Evolutionary conservation across 2,888 invertebrate species (phyloP).

Genomic region (Drosophila borborema): DNA sequence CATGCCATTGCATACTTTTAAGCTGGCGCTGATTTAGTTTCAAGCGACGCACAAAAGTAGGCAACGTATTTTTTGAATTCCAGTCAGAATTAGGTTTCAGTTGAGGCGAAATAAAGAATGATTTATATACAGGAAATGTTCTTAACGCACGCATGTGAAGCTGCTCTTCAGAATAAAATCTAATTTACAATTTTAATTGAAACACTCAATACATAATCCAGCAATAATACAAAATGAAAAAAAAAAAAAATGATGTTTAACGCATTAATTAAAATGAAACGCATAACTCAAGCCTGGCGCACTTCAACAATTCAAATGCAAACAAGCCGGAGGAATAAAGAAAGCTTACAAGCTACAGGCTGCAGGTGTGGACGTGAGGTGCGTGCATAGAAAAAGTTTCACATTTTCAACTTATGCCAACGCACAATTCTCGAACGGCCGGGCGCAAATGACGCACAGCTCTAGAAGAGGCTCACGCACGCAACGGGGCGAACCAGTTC

Average conservation of each 20-base stretch:
- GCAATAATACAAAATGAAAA: background rate
- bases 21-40: slow-evolving; percentile 41
- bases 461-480: slow-evolving; percentile 44
- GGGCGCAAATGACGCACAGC: slow-evolving; percentile 54
- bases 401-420: slow-evolving; percentile 27
- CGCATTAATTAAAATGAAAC: slow-evolving; percentile 71
- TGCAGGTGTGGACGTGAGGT: slow-evolving; percentile 3
- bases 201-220: background rate
- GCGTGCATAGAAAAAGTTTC: slow-evolving; percentile 49
- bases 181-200: slow-evolving; percentile 10
- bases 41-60: slow-evolving; percentile 61
- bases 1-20: slow-evolving; percentile 62
- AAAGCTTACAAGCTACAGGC: slow-evolving; percentile 15
- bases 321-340: slow-evolving; percentile 16
- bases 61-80: slow-evolving; percentile 21
- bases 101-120: background rate
- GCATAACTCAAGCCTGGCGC: slow-evolving; percentile 37
- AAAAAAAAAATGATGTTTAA: slow-evolving; percentile 5
- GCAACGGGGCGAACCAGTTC: slow-evolving; percentile 35
- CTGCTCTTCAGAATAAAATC: background rate
- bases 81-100: background rate
- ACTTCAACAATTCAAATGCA: slow-evolving; percentile 65
- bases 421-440: slow-evolving; percentile 52
- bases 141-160: background rate
- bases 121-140: background rate